Base-by-base conservation (phyloP, 2,888 invertebrate genomes). In the Epinotia bilunana region DNA sequence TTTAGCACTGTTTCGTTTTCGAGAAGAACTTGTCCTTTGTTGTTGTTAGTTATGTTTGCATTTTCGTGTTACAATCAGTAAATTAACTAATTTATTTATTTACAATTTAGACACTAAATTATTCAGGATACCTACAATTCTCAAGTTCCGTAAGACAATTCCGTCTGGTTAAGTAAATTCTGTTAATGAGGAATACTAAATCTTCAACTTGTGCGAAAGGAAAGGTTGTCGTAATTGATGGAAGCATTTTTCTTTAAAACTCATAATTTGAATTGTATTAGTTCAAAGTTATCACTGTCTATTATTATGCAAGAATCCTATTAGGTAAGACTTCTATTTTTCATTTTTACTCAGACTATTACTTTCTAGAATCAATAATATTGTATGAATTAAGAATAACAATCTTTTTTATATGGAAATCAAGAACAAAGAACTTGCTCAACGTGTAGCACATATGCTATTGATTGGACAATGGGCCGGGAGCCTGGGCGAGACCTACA, bases 401-500 rank as follows among this genome's bases (percentile, higher is more conserved):
- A 33, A 18, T 53, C 5, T 49, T 57, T 58, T 28, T 39, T 58
- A 39, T 46, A 43, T 23, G n/a, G 1, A 70, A 70, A 53, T 23
- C 23, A 13, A 28, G 70, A 72, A 74, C 69, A 74, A 71, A 62
- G 72, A 55, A 64, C 64, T 28, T 62, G 46, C 16, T 61, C 64
- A 67, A 75, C 67, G 58, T 57, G 68, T 68, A 72, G 72, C 71
- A 49, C 55, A 28, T 60, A 64, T 72, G 63, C 60, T 87, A 88
- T 90, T 86, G 88, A 89, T 89, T 91, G 79, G 82, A 87, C 86
- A 88, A 87, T 78, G 78, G 77, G 83, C 79, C 79, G 81, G 82
- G 77, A 79, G 81, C 84, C 78, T 83, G 86, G 83, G 84, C 83
- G 85, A 80, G 91, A 89, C 91, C 92, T 85, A 91, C 85, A 88